phyloP scores from a whole-genome alignment of 2,888 invertebrate species.

The Tryphoninae sp. region DNA sequence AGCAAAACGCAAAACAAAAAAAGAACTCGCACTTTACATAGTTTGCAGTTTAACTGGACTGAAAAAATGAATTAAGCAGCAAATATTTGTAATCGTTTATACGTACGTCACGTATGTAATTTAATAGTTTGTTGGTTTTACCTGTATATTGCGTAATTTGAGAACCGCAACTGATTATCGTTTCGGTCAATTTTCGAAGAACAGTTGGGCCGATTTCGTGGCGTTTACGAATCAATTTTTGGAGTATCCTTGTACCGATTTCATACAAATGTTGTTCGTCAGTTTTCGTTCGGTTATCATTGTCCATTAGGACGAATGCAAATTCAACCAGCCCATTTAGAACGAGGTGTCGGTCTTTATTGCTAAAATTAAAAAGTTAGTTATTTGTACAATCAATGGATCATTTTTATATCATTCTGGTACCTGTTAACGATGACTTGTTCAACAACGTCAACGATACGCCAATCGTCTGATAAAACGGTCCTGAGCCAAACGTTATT shows the following conservation, averaged over 20 bases:
- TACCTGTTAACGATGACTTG: slow-evolving; percentile 82
- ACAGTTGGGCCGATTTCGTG: slow-evolving; percentile 83
- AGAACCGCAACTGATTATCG: slow-evolving; percentile 83
- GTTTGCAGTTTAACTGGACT: too few species aligned
- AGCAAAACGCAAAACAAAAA: too few species aligned
- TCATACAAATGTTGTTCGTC: slow-evolving; percentile 80
- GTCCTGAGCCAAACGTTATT: slow-evolving; percentile 84
- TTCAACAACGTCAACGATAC: slow-evolving; percentile 80
- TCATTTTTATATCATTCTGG: slow-evolving; percentile 68
- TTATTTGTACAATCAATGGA: slow-evolving; percentile 41
- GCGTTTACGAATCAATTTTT: slow-evolving; percentile 84
- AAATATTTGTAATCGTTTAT: too few species aligned
- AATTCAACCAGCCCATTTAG: slow-evolving; percentile 83
- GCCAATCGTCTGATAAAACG: slow-evolving; percentile 77
- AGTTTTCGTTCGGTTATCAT: slow-evolving; percentile 78
- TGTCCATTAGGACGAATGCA: slow-evolving; percentile 81
- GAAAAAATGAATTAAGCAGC: too few species aligned
- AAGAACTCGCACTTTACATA: too few species aligned
- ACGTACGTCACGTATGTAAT: too few species aligned
- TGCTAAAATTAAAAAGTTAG: slow-evolving; percentile 73
- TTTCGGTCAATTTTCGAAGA: slow-evolving; percentile 83
- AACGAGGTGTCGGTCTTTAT: slow-evolving; percentile 82
- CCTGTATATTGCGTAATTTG: slow-evolving; percentile 84
- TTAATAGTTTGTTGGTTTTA: slow-evolving; percentile 67
- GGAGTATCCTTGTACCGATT: slow-evolving; percentile 84